Evolutionary conservation across 2,888 invertebrate genomes (phyloP).

Genomic region (Drosophila meridionalis): DNA sequence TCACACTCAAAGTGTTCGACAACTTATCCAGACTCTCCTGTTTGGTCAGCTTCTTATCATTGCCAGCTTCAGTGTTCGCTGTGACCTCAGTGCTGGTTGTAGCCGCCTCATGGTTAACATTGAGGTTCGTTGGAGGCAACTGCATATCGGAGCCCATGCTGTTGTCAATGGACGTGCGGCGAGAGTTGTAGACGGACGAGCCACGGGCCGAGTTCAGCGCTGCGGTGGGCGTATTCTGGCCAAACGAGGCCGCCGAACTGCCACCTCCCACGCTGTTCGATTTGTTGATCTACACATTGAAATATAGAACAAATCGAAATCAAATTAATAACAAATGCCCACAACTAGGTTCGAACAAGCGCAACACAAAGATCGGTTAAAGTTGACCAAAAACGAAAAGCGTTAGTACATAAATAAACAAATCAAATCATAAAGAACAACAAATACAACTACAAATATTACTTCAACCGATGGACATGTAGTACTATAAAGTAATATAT

Average conservation of each 20-base stretch:
- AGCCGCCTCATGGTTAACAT: conserved; percentile 64
- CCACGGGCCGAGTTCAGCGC: conserved; percentile 74
- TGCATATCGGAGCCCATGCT: conserved; percentile 81
- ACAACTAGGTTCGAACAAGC: conserved; percentile 4
- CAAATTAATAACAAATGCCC: background rate
- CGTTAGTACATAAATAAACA: conserved; percentile 58
- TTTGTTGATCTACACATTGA: conserved; percentile 55
- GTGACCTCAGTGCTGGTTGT: conserved; percentile 38
- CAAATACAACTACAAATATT: conserved; percentile 40
- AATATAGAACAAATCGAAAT: conserved; percentile 13
- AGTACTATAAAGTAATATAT: conserved; percentile 7
- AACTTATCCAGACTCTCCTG: conserved; percentile 82
- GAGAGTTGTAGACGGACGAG: conserved; percentile 84
- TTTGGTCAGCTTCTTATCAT: conserved; percentile 76
- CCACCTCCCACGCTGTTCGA: conserved; percentile 52
- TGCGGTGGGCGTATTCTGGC: conserved; percentile 80
- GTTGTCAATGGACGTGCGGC: conserved; percentile 84
- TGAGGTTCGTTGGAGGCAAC: conserved; percentile 73
- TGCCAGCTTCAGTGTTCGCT: conserved; percentile 36
- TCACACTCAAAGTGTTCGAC: conserved; percentile 34
- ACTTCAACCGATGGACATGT: conserved; percentile 26
- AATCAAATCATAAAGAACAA: conserved; percentile 33
- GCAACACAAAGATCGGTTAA: conserved; percentile 47
- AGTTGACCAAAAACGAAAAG: conserved; percentile 49
- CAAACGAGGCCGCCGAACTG: conserved; percentile 62